These are phyloP conservation scores for Chelon auratus DNA, from an alignment of 2,797 vertebrate genomes.

Conservation along the genomic window DNA sequence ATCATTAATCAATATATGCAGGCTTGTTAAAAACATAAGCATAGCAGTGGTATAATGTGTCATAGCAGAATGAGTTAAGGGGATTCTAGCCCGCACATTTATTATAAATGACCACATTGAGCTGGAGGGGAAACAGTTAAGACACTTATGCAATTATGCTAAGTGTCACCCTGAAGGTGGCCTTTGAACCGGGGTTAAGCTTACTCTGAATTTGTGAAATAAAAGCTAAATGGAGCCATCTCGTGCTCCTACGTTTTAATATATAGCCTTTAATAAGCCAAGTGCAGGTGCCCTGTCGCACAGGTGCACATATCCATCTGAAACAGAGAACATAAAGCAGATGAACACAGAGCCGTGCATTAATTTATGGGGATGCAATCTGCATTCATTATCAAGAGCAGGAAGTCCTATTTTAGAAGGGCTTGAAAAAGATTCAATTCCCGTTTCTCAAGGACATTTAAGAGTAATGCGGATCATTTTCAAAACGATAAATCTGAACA, in stretches of 20 bases:
- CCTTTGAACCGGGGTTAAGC: constrained; percentile 86
- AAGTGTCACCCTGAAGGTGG: constrained; percentile 85
- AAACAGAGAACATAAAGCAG: constrained; percentile 82
- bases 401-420: constrained; percentile 68
- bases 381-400: constrained; percentile 79
- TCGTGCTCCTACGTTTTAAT: constrained; percentile 80
- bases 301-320: constrained; percentile 82
- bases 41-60: constrained; percentile 81
- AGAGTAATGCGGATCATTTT: constrained; percentile 52
- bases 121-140: constrained; percentile 85
- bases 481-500: constrained; percentile 39
- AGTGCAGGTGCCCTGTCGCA: constrained; percentile 79
- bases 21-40: constrained; percentile 84
- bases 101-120: constrained; percentile 85
- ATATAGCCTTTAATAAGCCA: constrained; percentile 86
- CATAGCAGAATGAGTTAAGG: constrained; percentile 80
- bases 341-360: constrained; percentile 73
- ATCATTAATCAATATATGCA: constrained; percentile 86
- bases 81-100: constrained; percentile 76
- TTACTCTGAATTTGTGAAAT: constrained; percentile 86
- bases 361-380: constrained; percentile 79
- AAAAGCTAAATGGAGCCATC: constrained; percentile 87
- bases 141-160: constrained; percentile 90
- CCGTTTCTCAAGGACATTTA: constrained; percentile 61
- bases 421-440: constrained; percentile 62